Base-by-base conservation (phyloP, 2,797 vertebrate species). In the Parotocinclus haroldoi region DNA sequence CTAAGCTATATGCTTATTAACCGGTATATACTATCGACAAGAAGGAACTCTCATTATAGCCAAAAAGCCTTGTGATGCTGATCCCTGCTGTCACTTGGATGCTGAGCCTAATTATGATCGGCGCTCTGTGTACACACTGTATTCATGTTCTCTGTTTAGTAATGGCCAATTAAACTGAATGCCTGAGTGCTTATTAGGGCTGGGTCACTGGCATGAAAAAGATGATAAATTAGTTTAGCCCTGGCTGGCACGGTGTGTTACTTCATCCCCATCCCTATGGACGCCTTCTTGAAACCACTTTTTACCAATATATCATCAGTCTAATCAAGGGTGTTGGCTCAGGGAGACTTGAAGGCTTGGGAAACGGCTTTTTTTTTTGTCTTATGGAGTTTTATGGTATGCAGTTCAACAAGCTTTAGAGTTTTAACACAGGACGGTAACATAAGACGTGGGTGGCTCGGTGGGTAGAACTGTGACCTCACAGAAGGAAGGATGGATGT, bases 141-240 rank as follows among this genome's bases (percentile, higher is more conserved):
- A 16, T 36, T 56, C 49, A 63, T n/a, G 5, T 42, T n/a, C n/a
- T 40, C 17, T 17, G 27, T 13, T 62, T 57, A 51, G 45, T 6
- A 7, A 57, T 10, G 54, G 10, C 16, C 18, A n/a, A 63, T 63
- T 62, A 48, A 69, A 50, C 45, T 17, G 10, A 57, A 13, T 36
- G 14, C 37, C 54, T 57, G 39, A 42, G 54, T 13, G 38, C 18
- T 58, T 45, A n/a, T 58, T 17, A 45, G 16, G 11, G 37, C 27
- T 38, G 40, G 45, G 16, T 52, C 36, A 46, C 36, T 39, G 3
- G 17, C 37, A 54, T 12, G 14, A 70, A 11, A 7, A 17, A 16
- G 4, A 52, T 45, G 6, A 37, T 27, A 51, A 44, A 38, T 14
- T 70, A 46, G 53, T 37, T 40, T 58, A 9, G 50, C 27, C 52